Evolutionary conservation across 2,888 invertebrate genomes (phyloP), one percentile per base, ranked within the genome.

Genomic region (Dynastes hyllus): DNA sequence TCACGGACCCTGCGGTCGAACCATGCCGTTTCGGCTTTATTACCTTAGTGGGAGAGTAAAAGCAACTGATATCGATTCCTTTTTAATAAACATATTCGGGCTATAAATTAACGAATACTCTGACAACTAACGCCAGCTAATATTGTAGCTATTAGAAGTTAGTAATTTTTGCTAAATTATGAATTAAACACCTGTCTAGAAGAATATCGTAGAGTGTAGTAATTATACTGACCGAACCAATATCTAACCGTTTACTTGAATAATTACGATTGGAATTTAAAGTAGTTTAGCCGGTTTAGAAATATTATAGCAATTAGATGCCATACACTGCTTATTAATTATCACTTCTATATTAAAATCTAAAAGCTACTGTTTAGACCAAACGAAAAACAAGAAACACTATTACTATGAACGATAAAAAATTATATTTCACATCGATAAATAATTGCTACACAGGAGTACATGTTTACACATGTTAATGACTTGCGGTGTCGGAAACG

Each of bases 401-500:
- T 8, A 58, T 9, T 58, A 8, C 22, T 58, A 22, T 22, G 55
- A 58, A 58, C n/a, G 16, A 53, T 9, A 3, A 53, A 53, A 58
- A 58, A 58, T 22, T 55, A 22, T 6, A 1, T 8, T 58, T 8
- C 6, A 58, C 16, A 11, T 37, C 32, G 32, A 11, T 45, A 45
- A 45, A 45, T 11, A 45, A 11, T 11, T 45, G 45, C 45, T 40
- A 65, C 65, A 16, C n/a, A 37, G n/a, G 9, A 67, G 8, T 50
- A 22, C 67, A 50, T 67, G 29, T n/a, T 11, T 45, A 67, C 45
- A 67, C 8, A 67, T 45, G n/a, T 67, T 67, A 67, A 67, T 65
- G 66, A 67, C 45, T n/a, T 45, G 9, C n/a, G 37, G 16, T 71
- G 71, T 55, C 71, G 55, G 71, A 71, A 71, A 71, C 53, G 71